Evolutionary conservation across 2,113 vertebrate genomes (phyloP).

Genomic region (Dolichallabes microphthalmus): DNA sequence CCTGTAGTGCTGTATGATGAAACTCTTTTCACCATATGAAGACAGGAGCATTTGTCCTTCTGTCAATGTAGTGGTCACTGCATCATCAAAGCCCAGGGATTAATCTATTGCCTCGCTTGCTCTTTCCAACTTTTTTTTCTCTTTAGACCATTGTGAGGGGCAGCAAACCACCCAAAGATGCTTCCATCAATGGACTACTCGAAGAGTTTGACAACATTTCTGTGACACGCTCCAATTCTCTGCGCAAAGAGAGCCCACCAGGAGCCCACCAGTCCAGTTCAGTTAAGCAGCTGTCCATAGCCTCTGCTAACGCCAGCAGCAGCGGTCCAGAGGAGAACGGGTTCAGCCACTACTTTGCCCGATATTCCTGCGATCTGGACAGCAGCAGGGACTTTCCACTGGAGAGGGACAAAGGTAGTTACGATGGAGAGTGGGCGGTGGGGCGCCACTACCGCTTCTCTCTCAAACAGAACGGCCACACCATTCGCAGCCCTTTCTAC

Average conservation of each 20-base stretch:
- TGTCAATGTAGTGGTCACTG: conserved; percentile 29
- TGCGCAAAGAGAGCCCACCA: conserved; percentile 93
- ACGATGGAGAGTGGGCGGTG: conserved; percentile 74
- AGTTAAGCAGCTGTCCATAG: conserved; percentile 68
- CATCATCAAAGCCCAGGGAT: not conserved
- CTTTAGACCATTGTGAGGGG: conserved; percentile 94
- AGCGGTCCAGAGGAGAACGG: conserved; percentile 84
- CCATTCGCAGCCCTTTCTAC: conserved; percentile 80
- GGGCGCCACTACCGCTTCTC: conserved; percentile 80
- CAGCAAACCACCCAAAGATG: conserved; percentile 88
- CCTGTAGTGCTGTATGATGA: conserved; percentile 1
- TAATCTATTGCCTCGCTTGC: not conserved
- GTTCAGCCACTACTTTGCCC: conserved; percentile 84
- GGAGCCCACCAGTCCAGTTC: conserved; percentile 78
- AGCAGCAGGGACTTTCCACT: conserved; percentile 74
- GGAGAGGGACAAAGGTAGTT: conserved; percentile 76
- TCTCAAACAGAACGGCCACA: conserved; percentile 86
- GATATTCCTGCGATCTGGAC: conserved; percentile 91
- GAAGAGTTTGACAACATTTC: conserved; percentile 98
- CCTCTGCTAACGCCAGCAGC: conserved; percentile 51
- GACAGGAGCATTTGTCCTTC: conserved; percentile 31
- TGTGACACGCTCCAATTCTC: conserved; percentile 94
- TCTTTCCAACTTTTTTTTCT: conserved; percentile 49
- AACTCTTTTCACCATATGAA: not conserved
- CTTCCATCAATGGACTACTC: conserved; percentile 93